Conservation (phyloP, 2,113 vertebrate species). For the Albula goreensis region DNA sequence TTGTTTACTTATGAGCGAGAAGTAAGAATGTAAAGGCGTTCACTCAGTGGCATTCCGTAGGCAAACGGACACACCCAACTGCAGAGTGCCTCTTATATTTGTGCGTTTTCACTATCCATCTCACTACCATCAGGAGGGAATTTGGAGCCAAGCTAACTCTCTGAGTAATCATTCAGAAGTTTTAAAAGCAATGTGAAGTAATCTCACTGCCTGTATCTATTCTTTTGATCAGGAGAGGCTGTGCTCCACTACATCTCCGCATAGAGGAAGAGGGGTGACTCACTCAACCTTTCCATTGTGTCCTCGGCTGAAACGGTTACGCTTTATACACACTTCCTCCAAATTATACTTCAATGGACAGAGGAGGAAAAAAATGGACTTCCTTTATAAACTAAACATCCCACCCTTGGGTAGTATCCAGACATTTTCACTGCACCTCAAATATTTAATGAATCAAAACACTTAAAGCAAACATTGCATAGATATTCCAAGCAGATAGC, state of each 20-base stretch:
- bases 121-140: too few relatives aligned
- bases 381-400: constrained; percentile 13
- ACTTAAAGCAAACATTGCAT: not conserved
- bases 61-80: not conserved
- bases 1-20: too few relatives aligned
- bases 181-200: not conserved
- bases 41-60: too few relatives aligned
- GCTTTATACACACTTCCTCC: constrained; percentile 8
- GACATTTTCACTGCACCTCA: constrained; percentile 13
- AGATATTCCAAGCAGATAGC: constrained; percentile 13
- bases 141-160: too few relatives aligned
- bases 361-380: not conserved
- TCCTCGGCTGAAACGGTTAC: not conserved
- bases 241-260: not conserved
- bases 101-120: too few relatives aligned
- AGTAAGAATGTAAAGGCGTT: too few relatives aligned
- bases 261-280: not conserved
- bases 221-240: not conserved
- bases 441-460: constrained; percentile 19
- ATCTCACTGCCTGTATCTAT: not conserved
- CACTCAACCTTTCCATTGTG: constrained; percentile 15
- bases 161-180: too few relatives aligned
- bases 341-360: constrained; percentile 5
- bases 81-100: not conserved
- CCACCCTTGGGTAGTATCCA: constrained; percentile 8